phyloP scores from a whole-genome alignment of 2,113 vertebrate genomes.

The Lophius piscatorius region DNA sequence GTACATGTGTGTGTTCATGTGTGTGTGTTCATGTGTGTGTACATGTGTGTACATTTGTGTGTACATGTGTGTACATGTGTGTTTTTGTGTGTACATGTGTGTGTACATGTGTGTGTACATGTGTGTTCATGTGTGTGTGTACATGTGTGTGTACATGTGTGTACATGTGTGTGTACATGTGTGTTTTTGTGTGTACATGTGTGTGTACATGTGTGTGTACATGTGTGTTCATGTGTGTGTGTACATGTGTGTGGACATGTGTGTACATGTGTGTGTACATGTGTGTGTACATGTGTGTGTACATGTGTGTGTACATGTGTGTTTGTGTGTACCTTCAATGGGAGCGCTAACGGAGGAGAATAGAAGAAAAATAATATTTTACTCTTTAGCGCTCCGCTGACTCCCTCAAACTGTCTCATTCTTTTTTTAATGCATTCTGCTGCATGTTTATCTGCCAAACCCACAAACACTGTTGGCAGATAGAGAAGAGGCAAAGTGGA shows the following conservation, averaged over 20 bases:
- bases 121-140: constrained; percentile 1
- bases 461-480: constrained; percentile 48
- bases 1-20: constrained; percentile 5
- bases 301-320: too few species aligned
- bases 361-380: constrained; percentile 54
- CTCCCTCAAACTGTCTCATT: constrained; percentile 59
- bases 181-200: constrained; percentile 23
- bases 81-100: constrained; percentile 6
- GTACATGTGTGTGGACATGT: constrained; percentile 7
- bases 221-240: not conserved
- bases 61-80: constrained; percentile 8
- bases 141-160: constrained; percentile 4
- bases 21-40: not conserved
- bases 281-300: too few species aligned
- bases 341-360: constrained; percentile 5
- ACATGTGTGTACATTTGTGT: not conserved
- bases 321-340: not conserved
- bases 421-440: constrained; percentile 54
- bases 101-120: not conserved
- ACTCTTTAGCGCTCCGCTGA: constrained; percentile 54
- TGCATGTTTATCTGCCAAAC: constrained; percentile 55
- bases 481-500: constrained; percentile 30
- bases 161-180: constrained; percentile 37
- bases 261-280: constrained; percentile 3
- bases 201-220: constrained; percentile 3